Conservation (phyloP, 2,888 invertebrate species). For the Cataglyphis albicans region DNA sequence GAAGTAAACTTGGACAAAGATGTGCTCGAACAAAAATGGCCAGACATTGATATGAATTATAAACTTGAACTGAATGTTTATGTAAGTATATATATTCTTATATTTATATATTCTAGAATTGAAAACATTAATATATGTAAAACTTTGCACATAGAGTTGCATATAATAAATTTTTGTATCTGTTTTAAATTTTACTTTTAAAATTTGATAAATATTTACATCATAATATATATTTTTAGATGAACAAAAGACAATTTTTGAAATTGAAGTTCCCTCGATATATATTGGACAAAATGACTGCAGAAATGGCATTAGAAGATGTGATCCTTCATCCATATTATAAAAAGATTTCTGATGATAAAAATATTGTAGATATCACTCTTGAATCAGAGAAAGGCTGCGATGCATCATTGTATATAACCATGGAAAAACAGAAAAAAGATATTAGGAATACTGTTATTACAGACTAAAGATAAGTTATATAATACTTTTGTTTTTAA, state of each 20-base stretch:
- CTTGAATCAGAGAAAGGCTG: slow-evolving; percentile 82
- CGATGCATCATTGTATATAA: slow-evolving; percentile 83
- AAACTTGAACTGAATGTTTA: slow-evolving; percentile 89
- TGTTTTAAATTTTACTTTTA: neutral
- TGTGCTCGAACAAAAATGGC: slow-evolving; percentile 93
- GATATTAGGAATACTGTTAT: slow-evolving; percentile 13
- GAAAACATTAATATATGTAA: neutral
- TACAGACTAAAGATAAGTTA: neutral
- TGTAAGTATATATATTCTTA: slow-evolving; percentile 85
- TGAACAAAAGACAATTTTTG: slow-evolving; percentile 87
- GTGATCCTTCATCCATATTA: slow-evolving; percentile 84
- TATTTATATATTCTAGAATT: neutral
- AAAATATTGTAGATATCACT: slow-evolving; percentile 80
- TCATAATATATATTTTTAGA: slow-evolving; percentile 78
- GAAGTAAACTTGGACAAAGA: slow-evolving; percentile 90
- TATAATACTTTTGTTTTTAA: neutral
- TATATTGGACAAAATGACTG: slow-evolving; percentile 87
- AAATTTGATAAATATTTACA: slow-evolving; percentile 4
- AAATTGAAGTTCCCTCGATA: slow-evolving; percentile 87
- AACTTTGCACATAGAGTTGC: neutral
- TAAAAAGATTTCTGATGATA: slow-evolving; percentile 79
- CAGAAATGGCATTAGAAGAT: slow-evolving; percentile 87
- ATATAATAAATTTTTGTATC: neutral
- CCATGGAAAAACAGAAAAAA: slow-evolving; percentile 50
- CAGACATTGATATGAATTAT: slow-evolving; percentile 90